Base-by-base conservation (phyloP, 2,888 invertebrate genomes). In the Heliconius erato region DNA sequence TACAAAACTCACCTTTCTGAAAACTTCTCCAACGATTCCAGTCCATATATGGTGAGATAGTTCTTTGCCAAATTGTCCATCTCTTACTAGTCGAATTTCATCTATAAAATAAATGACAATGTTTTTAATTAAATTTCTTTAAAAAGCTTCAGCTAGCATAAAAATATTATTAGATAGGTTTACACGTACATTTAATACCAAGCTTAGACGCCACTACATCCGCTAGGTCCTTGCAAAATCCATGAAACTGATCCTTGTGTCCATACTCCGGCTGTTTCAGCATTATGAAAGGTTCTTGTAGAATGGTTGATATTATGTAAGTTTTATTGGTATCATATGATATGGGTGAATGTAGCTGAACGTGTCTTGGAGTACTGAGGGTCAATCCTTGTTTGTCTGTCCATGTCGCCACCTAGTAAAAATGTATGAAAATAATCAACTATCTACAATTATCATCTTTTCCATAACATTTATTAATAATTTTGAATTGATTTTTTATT, bases 181-280 rank as follows among this genome's bases (percentile, higher is more conserved):
- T 78, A 54, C 32, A 82, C 85, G 97, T 96, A 98, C 98, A 99
- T 92, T 98, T 98, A 86, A 99, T 98, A 82, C 97, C 98, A 84
- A 99, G 96, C 90, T 97, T 97, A 88, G 97, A 97, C 0, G 98
- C 96, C 84, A 99, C 97, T 85, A 98, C 96, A 88, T 98, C 98
- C 5, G 98, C 98, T 67, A 99, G 96, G 91, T 99, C 99, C 90
- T 99, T 98, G 94, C 98, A 99, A 92, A 98, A 99, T 79, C 99
- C 99, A 90, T 98, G 98, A 90, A 97, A 98, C 72, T 97, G 97
- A 85, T 98, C 98, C 80, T 98, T 98, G 14, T 96, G 96, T 69
- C 97, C 97, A 83, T 97, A 97, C 3, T 92, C 92, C 0, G 85
- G 96, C 83, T 96, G 96, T 88, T 97, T 97, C 86, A 97, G 92